Base-by-base conservation (phyloP, 1,140 invertebrate genomes). In the Antheraea mylitta region DNA sequence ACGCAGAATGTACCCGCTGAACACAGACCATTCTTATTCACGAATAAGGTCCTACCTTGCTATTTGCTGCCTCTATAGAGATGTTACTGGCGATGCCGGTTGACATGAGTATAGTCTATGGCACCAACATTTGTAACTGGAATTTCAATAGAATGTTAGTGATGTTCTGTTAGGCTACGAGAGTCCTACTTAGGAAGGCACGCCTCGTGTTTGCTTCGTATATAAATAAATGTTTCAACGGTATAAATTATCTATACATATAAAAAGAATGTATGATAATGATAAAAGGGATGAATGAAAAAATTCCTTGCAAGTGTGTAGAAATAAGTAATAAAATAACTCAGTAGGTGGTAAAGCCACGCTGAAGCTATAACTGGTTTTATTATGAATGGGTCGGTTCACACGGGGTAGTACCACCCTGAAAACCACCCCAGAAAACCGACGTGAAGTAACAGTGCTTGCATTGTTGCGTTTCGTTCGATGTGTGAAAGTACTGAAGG, bases 61-160 rank as follows among this genome's bases (percentile, higher is more conserved):
- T 68, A 68, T 73, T 69, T 64, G 68, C 45, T 53, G 45, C 71
- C 63, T 69, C 64, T 73, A 73, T 73, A 69, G 72, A 73, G 72
- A 73, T 70, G 72, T 73, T 73, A 66, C 68, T n/a, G 22, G 68
- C 42, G 18, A 64, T 18, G 68, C 65, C 68, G 37, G 66, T 42
- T 73, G 72, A 73, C 72, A 73, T 66, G 62, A 65, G 72, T 70
- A 73, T 68, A 63, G 65, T 73, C 65, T 70, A 62, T 61, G 58
- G 67, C 64, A 64, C 59, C 22, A 65, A 53, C 45, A 53, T 53
- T 36, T 58, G 53, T 45, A 59, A 59, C 45, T 66, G 66, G 67
- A 68, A 73, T 73, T 73, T 73, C 72, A 73, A 73, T 73, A 73
- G 72, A 73, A 70, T 70, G 72, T 53, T 16, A 53, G 45, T 53